Evolutionary conservation across 1,140 invertebrate genomes (phyloP), one percentile per base, ranked within the genome.

Genomic region (Holcopasites calliopsidis): DNA sequence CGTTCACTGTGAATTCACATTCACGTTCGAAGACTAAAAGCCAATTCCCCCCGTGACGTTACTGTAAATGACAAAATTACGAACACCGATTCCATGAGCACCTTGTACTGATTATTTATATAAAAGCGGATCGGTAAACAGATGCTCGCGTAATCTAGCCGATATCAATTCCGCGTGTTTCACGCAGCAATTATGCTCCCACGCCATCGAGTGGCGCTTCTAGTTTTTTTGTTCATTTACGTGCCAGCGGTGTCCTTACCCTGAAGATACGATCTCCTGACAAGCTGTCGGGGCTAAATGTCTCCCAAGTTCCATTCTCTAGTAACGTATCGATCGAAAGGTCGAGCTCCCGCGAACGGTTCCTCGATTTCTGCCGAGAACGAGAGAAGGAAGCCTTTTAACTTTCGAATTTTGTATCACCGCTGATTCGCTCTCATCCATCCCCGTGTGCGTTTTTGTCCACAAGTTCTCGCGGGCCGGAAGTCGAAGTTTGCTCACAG

Each of bases 301-400:
- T 93, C 90, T 94, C 93, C 94, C 94, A 94, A 85, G 92, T 92
- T 85, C 93, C 93, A 90, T 93, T 94, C 84, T 93, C 93, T 84
- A 92, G 90, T 86, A 93, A 92, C 76, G 91, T 91, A 91, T 94
- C 93, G 85, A 90, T 87, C 85, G 89, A 91, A 81, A 91, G 87
- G 85, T 92, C 90, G 87, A 85, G 88, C 85, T 90, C 91, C 87
- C 89, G 89, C 85, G 89, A 90, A 82, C 86, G 89, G 86, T 91
- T 90, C 89, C 85, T 90, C 89, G 89, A 90, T 91, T 90, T 91
- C 90, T 91, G 90, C 86, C 90, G 89, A 88, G 89, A 91, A 91
- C 88, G 83, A 90, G 88, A 90, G 83, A 83, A 90, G 85, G 84
- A 86, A 80, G 79, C 81, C 85, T 85, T 89, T 88, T 83, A 88